Evolutionary conservation across 2,888 invertebrate species (phyloP).

Genomic region (Magallana nippona): DNA sequence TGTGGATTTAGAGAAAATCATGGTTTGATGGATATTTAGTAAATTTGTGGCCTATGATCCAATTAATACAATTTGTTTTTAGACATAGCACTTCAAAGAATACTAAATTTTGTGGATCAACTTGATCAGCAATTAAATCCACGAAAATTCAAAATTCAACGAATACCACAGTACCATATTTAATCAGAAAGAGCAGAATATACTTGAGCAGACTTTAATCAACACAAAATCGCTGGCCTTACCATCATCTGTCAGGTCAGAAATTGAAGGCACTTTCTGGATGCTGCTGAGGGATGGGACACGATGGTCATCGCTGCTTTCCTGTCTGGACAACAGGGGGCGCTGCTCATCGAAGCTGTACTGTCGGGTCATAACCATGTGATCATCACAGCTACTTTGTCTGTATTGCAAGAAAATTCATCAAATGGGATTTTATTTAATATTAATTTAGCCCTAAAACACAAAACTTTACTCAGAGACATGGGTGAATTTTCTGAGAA

Average conservation of each 20-base stretch:
- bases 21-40: no score
- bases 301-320: constrained; percentile 46
- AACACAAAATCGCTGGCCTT: background rate
- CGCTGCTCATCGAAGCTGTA: constrained; percentile 42
- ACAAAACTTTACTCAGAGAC: background rate
- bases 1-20: no score
- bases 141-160: background rate
- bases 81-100: no score
- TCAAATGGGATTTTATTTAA: background rate
- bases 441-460: background rate
- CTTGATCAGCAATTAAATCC: background rate
- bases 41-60: no score
- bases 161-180: no score
- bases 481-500: background rate
- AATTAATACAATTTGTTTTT: no score
- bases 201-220: background rate
- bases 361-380: constrained; percentile 36
- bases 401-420: background rate
- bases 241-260: constrained; percentile 48
- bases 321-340: constrained; percentile 41
- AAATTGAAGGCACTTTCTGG: constrained; percentile 48
- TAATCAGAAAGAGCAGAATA: background rate
- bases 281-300: constrained; percentile 46
- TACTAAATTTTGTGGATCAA: no score
- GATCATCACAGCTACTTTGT: constrained; percentile 37